Evolutionary conservation across 2,113 vertebrate genomes (phyloP).

Genomic region (Ahaetulla prasina): DNA sequence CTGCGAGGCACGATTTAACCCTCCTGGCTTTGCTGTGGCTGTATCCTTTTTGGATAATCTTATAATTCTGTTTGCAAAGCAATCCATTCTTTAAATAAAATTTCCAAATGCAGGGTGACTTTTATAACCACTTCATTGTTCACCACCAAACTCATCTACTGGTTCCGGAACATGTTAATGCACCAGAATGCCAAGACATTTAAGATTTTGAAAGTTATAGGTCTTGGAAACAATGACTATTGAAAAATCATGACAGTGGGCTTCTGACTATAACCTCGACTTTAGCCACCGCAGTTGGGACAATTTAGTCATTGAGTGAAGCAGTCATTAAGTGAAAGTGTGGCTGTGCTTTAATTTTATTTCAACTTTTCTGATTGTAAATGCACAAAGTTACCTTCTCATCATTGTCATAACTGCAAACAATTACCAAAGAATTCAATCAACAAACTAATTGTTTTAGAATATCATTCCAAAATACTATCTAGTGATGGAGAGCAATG

Average conservation of each 20-base stretch:
- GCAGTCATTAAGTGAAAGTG: background rate
- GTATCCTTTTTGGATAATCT: background rate
- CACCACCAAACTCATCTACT: background rate
- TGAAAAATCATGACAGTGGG: background rate
- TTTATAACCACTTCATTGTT: background rate
- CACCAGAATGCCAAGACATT: background rate
- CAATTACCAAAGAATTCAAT: background rate
- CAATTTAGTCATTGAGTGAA: background rate
- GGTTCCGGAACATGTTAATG: background rate
- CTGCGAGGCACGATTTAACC: background rate
- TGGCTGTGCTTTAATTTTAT: background rate
- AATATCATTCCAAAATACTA: background rate
- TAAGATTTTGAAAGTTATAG: background rate
- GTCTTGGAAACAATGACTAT: background rate
- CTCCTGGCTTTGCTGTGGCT: background rate
- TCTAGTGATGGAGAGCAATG: background rate
- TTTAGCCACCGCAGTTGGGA: background rate
- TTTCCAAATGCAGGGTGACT: background rate
- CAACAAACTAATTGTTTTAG: background rate
- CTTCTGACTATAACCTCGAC: background rate
- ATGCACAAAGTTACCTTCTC: background rate
- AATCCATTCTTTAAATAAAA: background rate
- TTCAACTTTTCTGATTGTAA: background rate
- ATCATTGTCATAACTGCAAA: background rate
- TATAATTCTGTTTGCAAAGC: background rate